Evolutionary conservation across 2,888 invertebrate genomes (phyloP).

Genomic region (Pandemis heparana): DNA sequence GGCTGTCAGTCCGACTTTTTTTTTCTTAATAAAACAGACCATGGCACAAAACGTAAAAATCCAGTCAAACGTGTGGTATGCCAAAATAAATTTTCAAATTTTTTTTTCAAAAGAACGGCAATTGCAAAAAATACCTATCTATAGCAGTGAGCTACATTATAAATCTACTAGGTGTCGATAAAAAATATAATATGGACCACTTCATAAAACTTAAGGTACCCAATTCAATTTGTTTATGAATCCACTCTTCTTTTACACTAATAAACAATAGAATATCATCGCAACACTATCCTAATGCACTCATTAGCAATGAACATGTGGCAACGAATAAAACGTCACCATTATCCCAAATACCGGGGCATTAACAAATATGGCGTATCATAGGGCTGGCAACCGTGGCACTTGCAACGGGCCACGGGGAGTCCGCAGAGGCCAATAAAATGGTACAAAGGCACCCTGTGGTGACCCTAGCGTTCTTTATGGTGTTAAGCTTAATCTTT

Average conservation of each 20-base stretch:
- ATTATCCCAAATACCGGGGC: constrained; percentile 54
- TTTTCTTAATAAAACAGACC: too few species aligned
- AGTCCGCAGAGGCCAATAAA: constrained; percentile 75
- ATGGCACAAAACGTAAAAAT: too few species aligned
- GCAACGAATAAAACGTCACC: constrained; percentile 30
- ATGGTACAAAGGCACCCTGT: constrained; percentile 72
- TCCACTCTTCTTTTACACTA: constrained; percentile 14
- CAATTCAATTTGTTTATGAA: neutral
- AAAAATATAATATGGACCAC: too few species aligned
- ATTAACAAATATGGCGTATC: constrained; percentile 70
- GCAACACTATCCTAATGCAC: constrained; percentile 39
- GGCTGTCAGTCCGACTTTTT: too few species aligned
- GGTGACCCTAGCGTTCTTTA: constrained; percentile 63
- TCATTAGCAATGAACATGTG: constrained; percentile 35
- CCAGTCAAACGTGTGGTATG: too few species aligned
- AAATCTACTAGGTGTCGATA: too few species aligned
- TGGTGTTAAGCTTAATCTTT: constrained; percentile 72
- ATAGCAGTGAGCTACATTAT: too few species aligned
- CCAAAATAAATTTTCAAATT: too few species aligned
- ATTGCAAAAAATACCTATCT: too few species aligned
- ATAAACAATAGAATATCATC: constrained; percentile 28
- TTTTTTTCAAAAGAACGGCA: too few species aligned
- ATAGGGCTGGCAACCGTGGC: constrained; percentile 56
- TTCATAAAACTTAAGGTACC: too few species aligned
- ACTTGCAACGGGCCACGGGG: constrained; percentile 55